Percentiles rank a stretch among this genome's conserved stretches.
Conservation (phyloP, 2,113 vertebrate genomes). For the Stigmatopora argus region DNA sequence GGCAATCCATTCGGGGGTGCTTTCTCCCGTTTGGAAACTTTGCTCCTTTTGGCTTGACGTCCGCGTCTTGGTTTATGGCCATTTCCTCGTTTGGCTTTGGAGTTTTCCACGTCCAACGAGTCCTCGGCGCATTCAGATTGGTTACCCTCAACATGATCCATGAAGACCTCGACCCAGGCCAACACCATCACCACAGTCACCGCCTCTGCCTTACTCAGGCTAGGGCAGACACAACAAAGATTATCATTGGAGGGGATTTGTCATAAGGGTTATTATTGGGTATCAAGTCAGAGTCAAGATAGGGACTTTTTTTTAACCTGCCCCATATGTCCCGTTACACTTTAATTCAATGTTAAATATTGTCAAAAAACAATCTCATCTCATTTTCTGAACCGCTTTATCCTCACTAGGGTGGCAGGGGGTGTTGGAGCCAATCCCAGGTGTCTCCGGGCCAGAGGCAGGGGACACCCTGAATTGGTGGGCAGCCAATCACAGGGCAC, state of each 20-base stretch:
- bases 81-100: slow-evolving; percentile 16
- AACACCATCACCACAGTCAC: slow-evolving; percentile 77
- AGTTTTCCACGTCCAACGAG: slow-evolving; percentile 36
- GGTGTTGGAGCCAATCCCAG: too few species aligned
- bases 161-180: slow-evolving; percentile 73
- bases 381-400: too few species aligned
- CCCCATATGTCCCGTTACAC: too few species aligned
- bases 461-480: too few species aligned
- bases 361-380: too few species aligned
- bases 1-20: slow-evolving; percentile 58
- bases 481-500: too few species aligned
- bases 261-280: neutral
- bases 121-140: slow-evolving; percentile 29
- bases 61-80: neutral
- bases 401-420: too few species aligned
- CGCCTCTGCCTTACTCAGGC: slow-evolving; percentile 18
- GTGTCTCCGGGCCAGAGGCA: too few species aligned
- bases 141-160: slow-evolving; percentile 66
- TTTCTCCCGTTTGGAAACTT: slow-evolving; percentile 43
- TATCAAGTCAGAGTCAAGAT: neutral
- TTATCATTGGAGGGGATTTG: neutral
- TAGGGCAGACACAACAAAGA: slow-evolving; percentile 8
- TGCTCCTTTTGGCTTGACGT: slow-evolving; percentile 22
- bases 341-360: too few species aligned
- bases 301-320: too few species aligned